Base-by-base conservation (phyloP, 2,888 invertebrate species). In the Lobophora halterata region DNA sequence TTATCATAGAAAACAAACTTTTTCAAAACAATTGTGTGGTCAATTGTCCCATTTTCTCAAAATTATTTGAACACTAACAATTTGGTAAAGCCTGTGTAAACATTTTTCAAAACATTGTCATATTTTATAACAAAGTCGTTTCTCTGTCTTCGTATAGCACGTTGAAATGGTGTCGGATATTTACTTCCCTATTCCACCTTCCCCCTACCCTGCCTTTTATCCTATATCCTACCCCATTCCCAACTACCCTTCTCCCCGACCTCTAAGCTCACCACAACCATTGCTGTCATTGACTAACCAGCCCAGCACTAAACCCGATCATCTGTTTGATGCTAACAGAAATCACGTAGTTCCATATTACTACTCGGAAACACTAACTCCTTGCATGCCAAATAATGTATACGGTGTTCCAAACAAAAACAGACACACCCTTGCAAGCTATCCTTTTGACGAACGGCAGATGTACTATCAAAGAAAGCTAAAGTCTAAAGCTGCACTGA, bases 141-240 rank as follows among this genome's bases (percentile, higher is more conserved):
- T 85, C 79, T 85, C 82, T 82, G 72, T 79, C 80, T 82, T 75
- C 79, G 79, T 87, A 85, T 89, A 91, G 92, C 92, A 90, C 82
- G 89, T 90, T 88, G 92, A 92, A 89, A 90, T 92, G 89, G 91
- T 91, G 89, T 91, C 93, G 88, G 92, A 93, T 83, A 89, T 92
- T 75, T 93, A 91, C 85, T 91, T 92, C 63, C 91, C 91, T 10
- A 77, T 87, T 51, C 81, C 86, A 10, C 79, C 82, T 24, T 81
- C 85, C 47, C 77, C 81, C 1, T 81, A 80, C 61, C 80, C 88
- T 27, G 78, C 85, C 61, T 77, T 81, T 58, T 78, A 85, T 56
- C 86, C 77, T 14, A 79, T 80, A 36, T 83, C 80, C 51, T 80
- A 83, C 60, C 88, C 88, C 13, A 72, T 88, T 54, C 46, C 31